These are phyloP conservation scores for Tenualosa ilisha DNA, from an alignment of 2,797 vertebrate genomes.

Conservation along the genomic window DNA sequence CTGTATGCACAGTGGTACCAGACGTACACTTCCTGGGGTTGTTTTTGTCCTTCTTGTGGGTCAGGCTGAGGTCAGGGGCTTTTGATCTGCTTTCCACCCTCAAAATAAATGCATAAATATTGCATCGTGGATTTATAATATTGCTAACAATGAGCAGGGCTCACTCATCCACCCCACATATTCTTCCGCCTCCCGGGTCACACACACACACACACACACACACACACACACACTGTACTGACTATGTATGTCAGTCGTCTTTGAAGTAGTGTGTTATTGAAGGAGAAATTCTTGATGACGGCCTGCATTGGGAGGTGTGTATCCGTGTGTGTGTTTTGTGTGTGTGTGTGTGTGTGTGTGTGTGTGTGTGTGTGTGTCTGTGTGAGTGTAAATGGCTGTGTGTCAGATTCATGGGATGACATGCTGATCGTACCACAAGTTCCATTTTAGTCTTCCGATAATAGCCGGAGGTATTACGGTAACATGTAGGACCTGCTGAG, in stretches of 20 bases:
- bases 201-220: conserved; percentile 5
- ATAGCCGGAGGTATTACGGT: not conserved
- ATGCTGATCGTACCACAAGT: not conserved
- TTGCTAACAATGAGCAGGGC: not conserved
- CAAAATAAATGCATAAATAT: not conserved
- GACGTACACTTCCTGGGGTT: not conserved
- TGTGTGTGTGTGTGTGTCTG: conserved; percentile 35
- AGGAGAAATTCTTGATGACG: not conserved
- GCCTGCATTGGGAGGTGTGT: not conserved
- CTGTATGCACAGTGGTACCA: not conserved
- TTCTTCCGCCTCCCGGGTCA: not conserved
- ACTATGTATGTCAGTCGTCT: not conserved
- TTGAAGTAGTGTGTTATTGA: not conserved
- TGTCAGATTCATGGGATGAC: not conserved
- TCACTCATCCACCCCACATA: not conserved
- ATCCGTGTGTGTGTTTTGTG: conserved; percentile 35
- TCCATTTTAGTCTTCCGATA: not conserved
- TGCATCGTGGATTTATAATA: not conserved
- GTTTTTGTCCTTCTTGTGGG: not conserved
- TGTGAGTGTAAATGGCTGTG: not conserved
- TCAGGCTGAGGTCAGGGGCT: not conserved
- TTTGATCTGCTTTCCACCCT: not conserved
- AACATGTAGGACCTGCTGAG: not conserved
- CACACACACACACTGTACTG: conserved; percentile 6
- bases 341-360: not conserved